Percentiles rank a stretch among this genome's conserved stretches.
Conservation (phyloP, 2,797 vertebrate species). For the Crocodylus rhombifer region DNA sequence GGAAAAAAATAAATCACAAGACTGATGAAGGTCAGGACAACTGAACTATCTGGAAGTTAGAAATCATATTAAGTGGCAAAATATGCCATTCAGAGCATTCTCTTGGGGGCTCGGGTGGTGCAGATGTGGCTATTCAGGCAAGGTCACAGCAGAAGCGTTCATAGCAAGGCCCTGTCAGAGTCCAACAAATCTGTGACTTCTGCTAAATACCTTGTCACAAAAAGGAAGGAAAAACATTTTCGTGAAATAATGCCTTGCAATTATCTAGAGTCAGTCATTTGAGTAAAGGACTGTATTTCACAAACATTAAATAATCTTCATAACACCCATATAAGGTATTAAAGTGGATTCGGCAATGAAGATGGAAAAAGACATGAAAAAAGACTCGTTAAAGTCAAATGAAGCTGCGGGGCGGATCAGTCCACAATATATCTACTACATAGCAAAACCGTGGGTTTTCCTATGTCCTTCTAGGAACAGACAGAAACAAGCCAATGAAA, state of each 20-base stretch:
- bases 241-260: not conserved
- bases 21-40: not conserved
- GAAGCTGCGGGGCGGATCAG: not conserved
- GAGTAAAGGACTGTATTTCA: not conserved
- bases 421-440: not conserved
- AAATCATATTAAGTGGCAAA: not conserved
- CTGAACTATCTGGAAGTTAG: not conserved
- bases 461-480: not conserved
- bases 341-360: not conserved
- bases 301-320: not conserved
- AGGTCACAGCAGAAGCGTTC: no score
- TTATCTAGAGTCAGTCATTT: not conserved
- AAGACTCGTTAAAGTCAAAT: not conserved
- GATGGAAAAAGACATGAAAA: not conserved
- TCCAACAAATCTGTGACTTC: no score
- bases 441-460: not conserved
- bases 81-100: no score
- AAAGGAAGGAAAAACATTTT: not conserved
- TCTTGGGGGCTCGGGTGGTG: no score
- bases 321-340: not conserved
- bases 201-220: no score
- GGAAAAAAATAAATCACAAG: not conserved
- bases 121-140: no score
- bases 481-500: constrained; percentile 67
- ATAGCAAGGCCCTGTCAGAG: no score